Evolutionary conservation across 2,888 invertebrate genomes (phyloP).

Genomic region (Leuctra nigra): DNA sequence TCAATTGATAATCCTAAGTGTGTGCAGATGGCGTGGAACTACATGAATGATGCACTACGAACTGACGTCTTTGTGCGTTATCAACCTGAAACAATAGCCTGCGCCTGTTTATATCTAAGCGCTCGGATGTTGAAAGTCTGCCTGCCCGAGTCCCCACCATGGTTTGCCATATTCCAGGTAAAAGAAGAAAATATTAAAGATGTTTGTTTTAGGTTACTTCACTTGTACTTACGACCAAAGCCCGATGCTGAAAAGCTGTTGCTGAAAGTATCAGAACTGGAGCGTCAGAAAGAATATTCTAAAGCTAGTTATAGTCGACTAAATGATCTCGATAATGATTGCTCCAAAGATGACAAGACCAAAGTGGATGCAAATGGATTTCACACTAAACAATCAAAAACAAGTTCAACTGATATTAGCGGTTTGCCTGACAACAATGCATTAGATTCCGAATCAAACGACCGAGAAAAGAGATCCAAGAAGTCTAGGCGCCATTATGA

Average conservation of each 20-base stretch:
- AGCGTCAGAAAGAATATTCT: neutral
- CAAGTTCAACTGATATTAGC: too few relatives aligned
- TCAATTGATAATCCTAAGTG: neutral
- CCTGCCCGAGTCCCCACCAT: neutral
- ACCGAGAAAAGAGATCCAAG: too few relatives aligned
- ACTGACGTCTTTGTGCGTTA: neutral
- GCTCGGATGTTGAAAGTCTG: neutral
- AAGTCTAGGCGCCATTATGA: too few relatives aligned
- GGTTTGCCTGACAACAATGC: too few relatives aligned
- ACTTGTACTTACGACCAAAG: neutral
- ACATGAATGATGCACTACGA: neutral
- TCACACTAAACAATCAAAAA: neutral
- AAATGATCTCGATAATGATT: neutral
- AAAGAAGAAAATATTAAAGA: neutral
- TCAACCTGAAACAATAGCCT: neutral
- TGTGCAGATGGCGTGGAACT: neutral
- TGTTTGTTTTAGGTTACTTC: neutral
- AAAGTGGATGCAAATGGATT: neutral
- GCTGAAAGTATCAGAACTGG: neutral
- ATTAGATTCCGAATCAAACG: too few relatives aligned
- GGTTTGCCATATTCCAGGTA: neutral
- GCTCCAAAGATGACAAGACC: neutral
- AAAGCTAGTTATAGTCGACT: neutral
- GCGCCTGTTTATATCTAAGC: neutral
- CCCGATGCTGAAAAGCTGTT: neutral